A percentile compares a stretch with the other conserved stretches of the same genome.
These are phyloP conservation scores for Agrochola lychnidis DNA, from an alignment of 2,888 invertebrate species.

Conservation along the genomic window DNA sequence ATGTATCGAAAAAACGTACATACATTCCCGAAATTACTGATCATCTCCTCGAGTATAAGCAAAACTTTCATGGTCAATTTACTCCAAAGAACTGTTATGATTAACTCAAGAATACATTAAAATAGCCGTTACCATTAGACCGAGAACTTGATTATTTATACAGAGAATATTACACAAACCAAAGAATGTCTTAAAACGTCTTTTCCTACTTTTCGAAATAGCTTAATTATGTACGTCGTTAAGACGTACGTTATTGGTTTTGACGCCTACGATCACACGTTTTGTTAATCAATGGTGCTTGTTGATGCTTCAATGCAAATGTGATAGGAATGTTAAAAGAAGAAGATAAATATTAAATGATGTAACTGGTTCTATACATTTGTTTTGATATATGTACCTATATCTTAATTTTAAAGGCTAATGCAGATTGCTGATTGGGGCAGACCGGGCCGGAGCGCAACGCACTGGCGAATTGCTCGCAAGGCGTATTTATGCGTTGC, in stretches of 20 bases:
- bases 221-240: conserved; percentile 60
- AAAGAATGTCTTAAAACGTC: conserved; percentile 37
- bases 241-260: conserved; percentile 57
- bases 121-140: conserved; percentile 40
- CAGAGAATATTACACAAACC: conserved; percentile 40
- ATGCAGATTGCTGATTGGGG: too few species aligned
- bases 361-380: conserved; percentile 10
- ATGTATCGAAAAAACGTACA: neutral
- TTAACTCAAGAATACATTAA: conserved; percentile 62
- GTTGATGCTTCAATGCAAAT: conserved; percentile 48
- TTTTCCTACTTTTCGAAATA: conserved; percentile 50
- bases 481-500: too few species aligned
- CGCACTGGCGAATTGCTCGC: too few species aligned
- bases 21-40: neutral
- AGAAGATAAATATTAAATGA: conserved; percentile 32
- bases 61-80: conserved; percentile 72
- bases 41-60: conserved; percentile 14
- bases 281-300: conserved; percentile 51
- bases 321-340: conserved; percentile 15
- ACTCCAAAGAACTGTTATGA: conserved; percentile 69
- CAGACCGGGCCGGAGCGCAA: too few species aligned
- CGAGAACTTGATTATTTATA: conserved; percentile 51
- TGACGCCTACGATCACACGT: conserved; percentile 62
- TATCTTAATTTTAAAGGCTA: neutral
- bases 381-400: neutral